These are phyloP conservation scores for Osmerus eperlanus DNA, from an alignment of 2,113 vertebrate genomes.

Conservation along the genomic window DNA sequence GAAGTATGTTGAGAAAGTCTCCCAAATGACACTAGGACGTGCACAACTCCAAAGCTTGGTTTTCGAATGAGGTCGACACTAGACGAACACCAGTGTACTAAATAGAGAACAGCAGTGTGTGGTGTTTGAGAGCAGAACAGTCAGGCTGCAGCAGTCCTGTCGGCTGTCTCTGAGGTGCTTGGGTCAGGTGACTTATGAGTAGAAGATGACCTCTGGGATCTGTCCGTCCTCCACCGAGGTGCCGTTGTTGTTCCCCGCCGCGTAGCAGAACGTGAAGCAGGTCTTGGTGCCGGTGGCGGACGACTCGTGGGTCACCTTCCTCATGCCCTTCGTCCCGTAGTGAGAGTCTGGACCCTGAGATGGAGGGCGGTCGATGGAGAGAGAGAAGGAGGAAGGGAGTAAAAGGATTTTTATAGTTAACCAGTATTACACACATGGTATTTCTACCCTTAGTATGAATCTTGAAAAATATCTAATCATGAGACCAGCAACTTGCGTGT, in stretches of 20 bases:
- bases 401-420: too few relatives aligned
- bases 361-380: not conserved
- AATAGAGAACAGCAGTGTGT: slow-evolving; percentile 41
- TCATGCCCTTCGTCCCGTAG: slow-evolving; percentile 96
- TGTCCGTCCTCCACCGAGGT: slow-evolving; percentile 97
- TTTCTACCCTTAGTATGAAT: too few relatives aligned
- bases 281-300: slow-evolving; percentile 92
- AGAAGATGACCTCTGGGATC: slow-evolving; percentile 98
- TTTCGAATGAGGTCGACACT: slow-evolving; percentile 21
- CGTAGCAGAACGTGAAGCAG: slow-evolving; percentile 96
- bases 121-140: slow-evolving; percentile 50
- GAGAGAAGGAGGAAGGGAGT: not conserved
- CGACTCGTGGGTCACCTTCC: slow-evolving; percentile 94
- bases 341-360: slow-evolving; percentile 91
- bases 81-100: slow-evolving; percentile 29
- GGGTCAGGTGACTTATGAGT: slow-evolving; percentile 85
- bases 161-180: slow-evolving; percentile 47
- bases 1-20: too few relatives aligned
- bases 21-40: too few relatives aligned
- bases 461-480: too few relatives aligned
- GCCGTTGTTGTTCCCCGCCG: slow-evolving; percentile 96
- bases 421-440: too few relatives aligned
- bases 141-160: slow-evolving; percentile 44
- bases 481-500: not conserved
- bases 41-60: too few relatives aligned